These are phyloP conservation scores for Microcebus murinus DNA, from an alignment of 2,113 vertebrate species.

Conservation along the genomic window DNA sequence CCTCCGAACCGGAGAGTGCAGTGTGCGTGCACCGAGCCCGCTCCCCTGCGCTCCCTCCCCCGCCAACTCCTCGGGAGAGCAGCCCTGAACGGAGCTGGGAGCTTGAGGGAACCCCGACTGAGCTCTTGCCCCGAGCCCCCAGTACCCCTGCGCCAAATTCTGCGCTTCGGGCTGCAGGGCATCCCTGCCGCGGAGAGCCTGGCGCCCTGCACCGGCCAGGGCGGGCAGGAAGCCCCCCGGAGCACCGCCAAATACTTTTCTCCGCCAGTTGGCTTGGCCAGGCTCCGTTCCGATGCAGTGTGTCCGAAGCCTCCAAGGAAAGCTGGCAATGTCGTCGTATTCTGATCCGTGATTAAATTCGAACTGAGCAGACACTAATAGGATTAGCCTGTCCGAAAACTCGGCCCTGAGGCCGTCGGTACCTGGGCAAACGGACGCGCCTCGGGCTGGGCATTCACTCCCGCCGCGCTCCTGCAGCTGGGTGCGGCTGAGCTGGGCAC, in stretches of 20 bases:
- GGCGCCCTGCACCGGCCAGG: background rate
- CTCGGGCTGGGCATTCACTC: background rate
- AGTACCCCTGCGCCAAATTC: background rate
- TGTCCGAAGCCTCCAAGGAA: slow-evolving; percentile 68
- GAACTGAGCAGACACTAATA: slow-evolving; percentile 80
- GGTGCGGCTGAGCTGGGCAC: slow-evolving; percentile 26
- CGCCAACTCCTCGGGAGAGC: slow-evolving; percentile 50
- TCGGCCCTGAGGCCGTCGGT: slow-evolving; percentile 65
- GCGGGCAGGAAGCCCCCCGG: slow-evolving; percentile 65
- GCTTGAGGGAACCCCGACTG: background rate
- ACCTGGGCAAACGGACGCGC: slow-evolving; percentile 55
- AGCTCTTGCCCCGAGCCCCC: background rate
- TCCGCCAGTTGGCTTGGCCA: slow-evolving; percentile 23
- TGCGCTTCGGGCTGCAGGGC: background rate
- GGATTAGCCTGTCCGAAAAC: slow-evolving; percentile 81
- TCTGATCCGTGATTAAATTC: slow-evolving; percentile 79
- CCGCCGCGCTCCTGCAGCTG: slow-evolving; percentile 4
- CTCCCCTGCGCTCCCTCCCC: slow-evolving; percentile 25
- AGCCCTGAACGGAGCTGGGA: background rate
- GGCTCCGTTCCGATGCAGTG: slow-evolving; percentile 48
- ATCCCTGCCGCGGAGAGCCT: background rate
- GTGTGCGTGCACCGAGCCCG: background rate
- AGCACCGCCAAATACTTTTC: slow-evolving; percentile 72
- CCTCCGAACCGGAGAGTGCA: slow-evolving; percentile 61
- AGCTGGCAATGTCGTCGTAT: slow-evolving; percentile 66